Conservation (phyloP, 2,888 invertebrate species). For the Cheilosia vernalis region DNA sequence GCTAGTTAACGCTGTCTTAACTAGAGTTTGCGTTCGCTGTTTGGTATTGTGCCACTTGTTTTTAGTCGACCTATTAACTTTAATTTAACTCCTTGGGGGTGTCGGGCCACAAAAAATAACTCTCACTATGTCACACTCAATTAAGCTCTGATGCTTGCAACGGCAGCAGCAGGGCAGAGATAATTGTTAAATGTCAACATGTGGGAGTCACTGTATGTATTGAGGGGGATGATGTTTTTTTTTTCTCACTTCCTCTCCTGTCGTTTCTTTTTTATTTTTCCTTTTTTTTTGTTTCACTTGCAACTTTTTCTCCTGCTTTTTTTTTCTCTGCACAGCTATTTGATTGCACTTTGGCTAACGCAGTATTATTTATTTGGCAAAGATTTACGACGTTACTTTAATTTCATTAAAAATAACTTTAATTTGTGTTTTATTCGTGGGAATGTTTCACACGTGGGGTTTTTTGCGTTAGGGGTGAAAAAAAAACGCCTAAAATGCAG, state of each 20-base stretch:
- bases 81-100: conserved; percentile 28
- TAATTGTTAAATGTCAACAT: conserved; percentile 76
- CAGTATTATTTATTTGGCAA: conserved; percentile 16
- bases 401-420: conserved; percentile 23
- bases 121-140: conserved; percentile 61
- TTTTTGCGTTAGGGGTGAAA: conserved; percentile 41
- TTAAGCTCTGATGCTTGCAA: conserved; percentile 61
- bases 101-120: conserved; percentile 25
- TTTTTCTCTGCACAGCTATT: conserved; percentile 17
- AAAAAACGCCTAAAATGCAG: conserved; percentile 76
- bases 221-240: conserved; percentile 35
- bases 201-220: conserved; percentile 74
- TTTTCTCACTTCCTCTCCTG: conserved; percentile 32
- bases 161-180: conserved; percentile 64
- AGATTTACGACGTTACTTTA: background rate
- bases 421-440: background rate
- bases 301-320: conserved; percentile 43
- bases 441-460: conserved; percentile 25
- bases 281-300: conserved; percentile 35
- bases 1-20: conserved; percentile 42
- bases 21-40: conserved; percentile 11
- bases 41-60: conserved; percentile 25
- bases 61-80: conserved; percentile 34
- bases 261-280: background rate
- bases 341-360: conserved; percentile 24